Evolutionary conservation across 2,113 vertebrate genomes (phyloP).

Genomic region (Calyptomena viridis): DNA sequence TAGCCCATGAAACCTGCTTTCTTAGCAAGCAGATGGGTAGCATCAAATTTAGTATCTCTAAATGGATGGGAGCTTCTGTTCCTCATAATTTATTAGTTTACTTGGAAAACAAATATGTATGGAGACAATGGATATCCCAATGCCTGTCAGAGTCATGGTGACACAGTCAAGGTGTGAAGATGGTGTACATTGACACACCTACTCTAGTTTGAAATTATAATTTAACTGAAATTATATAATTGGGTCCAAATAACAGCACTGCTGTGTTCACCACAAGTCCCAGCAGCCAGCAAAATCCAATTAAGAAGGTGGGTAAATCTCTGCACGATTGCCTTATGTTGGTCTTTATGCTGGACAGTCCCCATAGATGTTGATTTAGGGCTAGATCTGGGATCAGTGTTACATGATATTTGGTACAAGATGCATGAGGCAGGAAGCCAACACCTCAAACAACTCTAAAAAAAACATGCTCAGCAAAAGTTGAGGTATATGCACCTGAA

Average conservation of each 20-base stretch:
- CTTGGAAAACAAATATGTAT: not conserved
- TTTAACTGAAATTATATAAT: not conserved
- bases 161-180: not conserved
- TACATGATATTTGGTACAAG: not conserved
- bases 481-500: not conserved
- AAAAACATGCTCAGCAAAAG: not conserved
- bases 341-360: not conserved
- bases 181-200: not conserved
- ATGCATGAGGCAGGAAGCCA: not conserved
- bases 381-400: not conserved
- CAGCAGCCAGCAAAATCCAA: not conserved
- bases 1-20: not conserved
- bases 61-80: not conserved
- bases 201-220: not conserved
- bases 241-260: not conserved
- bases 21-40: not conserved
- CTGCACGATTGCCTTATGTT: not conserved
- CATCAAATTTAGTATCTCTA: slow-evolving; percentile 3
- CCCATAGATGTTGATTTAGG: not conserved
- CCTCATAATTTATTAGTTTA: not conserved
- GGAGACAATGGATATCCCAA: not conserved
- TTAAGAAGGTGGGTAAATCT: not conserved
- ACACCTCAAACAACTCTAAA: not conserved
- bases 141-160: not conserved
- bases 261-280: not conserved